Evolutionary conservation across 2,888 invertebrate genomes (phyloP).

Genomic region (Chorisops tibialis): DNA sequence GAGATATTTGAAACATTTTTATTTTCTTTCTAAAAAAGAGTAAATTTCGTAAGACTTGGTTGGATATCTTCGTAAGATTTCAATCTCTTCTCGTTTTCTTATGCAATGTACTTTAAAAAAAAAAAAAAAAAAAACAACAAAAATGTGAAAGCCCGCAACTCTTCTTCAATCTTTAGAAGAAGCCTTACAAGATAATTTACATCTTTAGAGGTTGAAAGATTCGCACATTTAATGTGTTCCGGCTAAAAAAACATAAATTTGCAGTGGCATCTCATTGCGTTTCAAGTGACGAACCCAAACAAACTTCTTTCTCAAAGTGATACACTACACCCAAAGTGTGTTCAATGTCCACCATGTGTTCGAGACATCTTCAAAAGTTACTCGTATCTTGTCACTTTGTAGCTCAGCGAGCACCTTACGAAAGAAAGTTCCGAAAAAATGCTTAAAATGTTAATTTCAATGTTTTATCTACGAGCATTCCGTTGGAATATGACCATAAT

Average conservation of each 20-base stretch:
- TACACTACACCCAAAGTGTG: neutral
- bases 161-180: neutral
- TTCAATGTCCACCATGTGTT: neutral
- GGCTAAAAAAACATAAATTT: too few relatives aligned
- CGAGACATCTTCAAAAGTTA: neutral
- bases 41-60: neutral
- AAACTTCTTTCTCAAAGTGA: neutral
- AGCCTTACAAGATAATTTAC: neutral
- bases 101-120: neutral
- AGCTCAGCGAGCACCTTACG: neutral
- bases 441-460: neutral
- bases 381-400: neutral
- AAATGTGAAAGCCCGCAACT: neutral
- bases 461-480: neutral
- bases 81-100: neutral
- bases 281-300: too few relatives aligned
- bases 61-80: neutral
- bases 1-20: neutral
- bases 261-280: too few relatives aligned
- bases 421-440: neutral
- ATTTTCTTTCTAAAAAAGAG: neutral
- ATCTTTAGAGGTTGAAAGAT: too few relatives aligned
- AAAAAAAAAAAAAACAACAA: too few relatives aligned
- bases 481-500: neutral
- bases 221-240: too few relatives aligned